These are phyloP conservation scores for Athripsodes cinereus DNA, from an alignment of 2,888 invertebrate species.

Conservation along the genomic window DNA sequence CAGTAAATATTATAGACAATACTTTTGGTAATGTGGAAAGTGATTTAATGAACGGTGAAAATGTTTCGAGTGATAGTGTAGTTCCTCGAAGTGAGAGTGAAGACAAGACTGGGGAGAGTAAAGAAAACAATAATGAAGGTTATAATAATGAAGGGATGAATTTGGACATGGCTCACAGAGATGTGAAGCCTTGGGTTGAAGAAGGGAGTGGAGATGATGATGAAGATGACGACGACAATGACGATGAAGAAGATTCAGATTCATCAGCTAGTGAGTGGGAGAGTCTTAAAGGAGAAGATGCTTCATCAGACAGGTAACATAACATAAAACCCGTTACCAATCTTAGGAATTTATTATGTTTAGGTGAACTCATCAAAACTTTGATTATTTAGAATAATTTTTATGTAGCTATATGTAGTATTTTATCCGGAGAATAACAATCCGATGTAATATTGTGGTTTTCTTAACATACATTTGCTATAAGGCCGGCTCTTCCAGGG, in stretches of 20 bases:
- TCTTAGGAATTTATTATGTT: too few species aligned
- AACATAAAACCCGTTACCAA: too few species aligned
- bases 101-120: neutral
- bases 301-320: constrained; percentile 21
- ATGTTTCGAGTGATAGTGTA: neutral
- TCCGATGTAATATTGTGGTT: too few species aligned
- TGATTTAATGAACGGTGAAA: constrained; percentile 2
- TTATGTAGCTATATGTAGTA: too few species aligned
- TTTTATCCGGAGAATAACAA: too few species aligned
- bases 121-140: constrained; percentile 4
- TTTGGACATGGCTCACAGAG: constrained; percentile 4
- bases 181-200: constrained; percentile 7
- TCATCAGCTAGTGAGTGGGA: constrained; percentile 24
- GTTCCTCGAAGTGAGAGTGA: neutral
- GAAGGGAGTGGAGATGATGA: constrained; percentile 11
- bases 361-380: too few species aligned
- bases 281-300: constrained; percentile 21
- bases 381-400: too few species aligned
- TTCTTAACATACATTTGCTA: too few species aligned
- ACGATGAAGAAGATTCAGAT: constrained; percentile 17
- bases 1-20: constrained; percentile 3
- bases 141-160: constrained; percentile 2
- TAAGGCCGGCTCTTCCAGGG: too few species aligned
- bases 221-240: constrained; percentile 15
- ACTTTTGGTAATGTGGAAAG: constrained; percentile 2